Base-by-base conservation (phyloP, 2,113 vertebrate genomes). In the Agapornis roseicollis region DNA sequence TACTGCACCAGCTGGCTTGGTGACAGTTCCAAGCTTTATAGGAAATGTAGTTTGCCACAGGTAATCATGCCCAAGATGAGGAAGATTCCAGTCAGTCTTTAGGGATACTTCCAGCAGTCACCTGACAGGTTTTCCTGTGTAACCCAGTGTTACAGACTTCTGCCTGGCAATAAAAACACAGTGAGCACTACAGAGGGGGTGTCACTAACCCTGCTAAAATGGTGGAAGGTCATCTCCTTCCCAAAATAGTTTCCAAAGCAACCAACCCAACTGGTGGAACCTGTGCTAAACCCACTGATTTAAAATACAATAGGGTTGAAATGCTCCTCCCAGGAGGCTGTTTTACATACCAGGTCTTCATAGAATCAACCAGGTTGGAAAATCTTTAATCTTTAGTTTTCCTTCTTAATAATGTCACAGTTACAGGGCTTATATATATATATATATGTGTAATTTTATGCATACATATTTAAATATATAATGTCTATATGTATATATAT, bases 41-140 rank as follows among this genome's bases (percentile, higher is more conserved):
- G 22, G 28, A 44, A 64, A 53, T 35, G 5, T 4, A 74, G 39
- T 25, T 25, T 87, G 49, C 49, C 80, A 58, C 69, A 94, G 74
- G 74, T 90, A 71, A 83, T 14, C 27, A 11, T 0, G 1, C 6
- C 82, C 41, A 29, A 65, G 63, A 56, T 2, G 70, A 64, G 11
- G 11, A 52, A 41, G 24, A 70, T 20, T 49, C n/a, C 42, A 33
- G 72, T 37, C 33, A 5, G 13, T 23, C 41, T 13, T 55, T 5
- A 23, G 10, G 25, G 49, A 35, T 58, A 17, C 15, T 52, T 84
- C 37, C 37, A 23, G 7, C 83, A 53, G 39, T 24, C n/a, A 33
- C 19, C 18, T 6, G 24, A n/a, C 1, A 23, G 19, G 7, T 42
- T 31, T 55, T 37, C 49, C 13, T 0, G 1, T 3, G 5, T 39